Percentiles rank a stretch among this genome's conserved stretches.
These are phyloP conservation scores for Alsophila aescularia DNA, from an alignment of 2,888 invertebrate species.

Conservation along the genomic window DNA sequence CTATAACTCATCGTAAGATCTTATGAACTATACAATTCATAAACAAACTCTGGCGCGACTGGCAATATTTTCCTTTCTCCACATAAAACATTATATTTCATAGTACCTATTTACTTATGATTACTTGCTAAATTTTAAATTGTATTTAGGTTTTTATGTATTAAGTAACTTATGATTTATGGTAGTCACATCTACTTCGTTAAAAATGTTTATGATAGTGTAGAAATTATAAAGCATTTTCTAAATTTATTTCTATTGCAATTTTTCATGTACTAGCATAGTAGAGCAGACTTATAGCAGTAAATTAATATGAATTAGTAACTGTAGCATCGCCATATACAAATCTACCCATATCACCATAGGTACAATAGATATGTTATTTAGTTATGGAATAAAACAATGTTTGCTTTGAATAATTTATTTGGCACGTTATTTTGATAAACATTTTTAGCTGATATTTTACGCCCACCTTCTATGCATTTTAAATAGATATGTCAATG, in stretches of 20 bases:
- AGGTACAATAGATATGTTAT: too few species aligned
- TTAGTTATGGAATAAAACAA: too few species aligned
- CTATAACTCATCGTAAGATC: conserved; percentile 1
- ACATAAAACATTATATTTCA: conserved; percentile 10
- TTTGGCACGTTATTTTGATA: too few species aligned
- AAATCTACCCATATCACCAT: too few species aligned
- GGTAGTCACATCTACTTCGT: conserved; percentile 16
- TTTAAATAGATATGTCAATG: too few species aligned
- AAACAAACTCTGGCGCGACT: conserved; percentile 53
- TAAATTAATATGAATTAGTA: not conserved
- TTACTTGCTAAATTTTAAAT: conserved; percentile 2
- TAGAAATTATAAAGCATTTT: conserved; percentile 2
- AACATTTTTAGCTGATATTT: too few species aligned
- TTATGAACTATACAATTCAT: conserved; percentile 15
- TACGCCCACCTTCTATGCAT: too few species aligned
- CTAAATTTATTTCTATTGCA: conserved; percentile 8
- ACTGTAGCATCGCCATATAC: too few species aligned
- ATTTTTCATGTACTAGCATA: too few species aligned
- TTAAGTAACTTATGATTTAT: conserved; percentile 26
- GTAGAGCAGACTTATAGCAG: not conserved
- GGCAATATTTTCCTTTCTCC: conserved; percentile 55
- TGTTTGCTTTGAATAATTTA: too few species aligned
- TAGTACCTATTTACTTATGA: conserved; percentile 1
- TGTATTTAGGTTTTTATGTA: conserved; percentile 26
- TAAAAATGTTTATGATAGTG: conserved; percentile 8